Percentiles rank a stretch among this genome's conserved stretches.
Evolutionary conservation across 2,888 invertebrate species (phyloP).

Genomic region (Caenorhabditis imperialis): DNA sequence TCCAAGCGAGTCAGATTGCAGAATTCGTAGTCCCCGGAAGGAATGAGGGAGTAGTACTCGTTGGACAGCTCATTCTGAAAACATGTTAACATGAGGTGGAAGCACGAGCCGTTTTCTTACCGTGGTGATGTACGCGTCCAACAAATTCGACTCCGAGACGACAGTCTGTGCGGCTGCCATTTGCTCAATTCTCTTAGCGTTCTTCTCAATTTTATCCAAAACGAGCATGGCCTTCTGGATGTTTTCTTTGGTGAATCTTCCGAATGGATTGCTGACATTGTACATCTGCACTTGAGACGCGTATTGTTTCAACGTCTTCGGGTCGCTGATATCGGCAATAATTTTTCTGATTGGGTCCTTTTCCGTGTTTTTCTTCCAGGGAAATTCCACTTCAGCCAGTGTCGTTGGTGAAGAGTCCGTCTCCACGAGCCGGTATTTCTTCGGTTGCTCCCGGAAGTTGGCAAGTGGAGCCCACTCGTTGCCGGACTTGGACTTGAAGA

Average conservation of each 20-base stretch:
- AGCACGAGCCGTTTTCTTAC: conserved; percentile 1
- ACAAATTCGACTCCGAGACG: conserved; percentile 39
- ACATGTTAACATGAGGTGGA: not conserved
- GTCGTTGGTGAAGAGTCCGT: conserved; percentile 26
- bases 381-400: conserved; percentile 52
- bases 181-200: conserved; percentile 39
- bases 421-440: conserved; percentile 80
- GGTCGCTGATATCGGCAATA: conserved; percentile 79
- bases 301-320: conserved; percentile 60
- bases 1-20: conserved; percentile 48
- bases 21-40: conserved; percentile 79
- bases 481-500: conserved; percentile 81
- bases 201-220: conserved; percentile 45
- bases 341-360: conserved; percentile 47
- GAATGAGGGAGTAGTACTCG: conserved; percentile 80
- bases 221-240: conserved; percentile 52
- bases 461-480: conserved; percentile 76
- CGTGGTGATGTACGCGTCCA: conserved; percentile 34
- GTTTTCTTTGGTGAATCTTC: conserved; percentile 56
- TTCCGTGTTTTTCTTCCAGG: conserved; percentile 50
- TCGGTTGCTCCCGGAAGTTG: conserved; percentile 76
- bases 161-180: conserved; percentile 27
- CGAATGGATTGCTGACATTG: conserved; percentile 50
- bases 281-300: conserved; percentile 32
- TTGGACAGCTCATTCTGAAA: conserved; percentile 78